These are phyloP conservation scores for Pseudomyrmex concolor DNA, from an alignment of 1,140 invertebrate species.

Conservation along the genomic window DNA sequence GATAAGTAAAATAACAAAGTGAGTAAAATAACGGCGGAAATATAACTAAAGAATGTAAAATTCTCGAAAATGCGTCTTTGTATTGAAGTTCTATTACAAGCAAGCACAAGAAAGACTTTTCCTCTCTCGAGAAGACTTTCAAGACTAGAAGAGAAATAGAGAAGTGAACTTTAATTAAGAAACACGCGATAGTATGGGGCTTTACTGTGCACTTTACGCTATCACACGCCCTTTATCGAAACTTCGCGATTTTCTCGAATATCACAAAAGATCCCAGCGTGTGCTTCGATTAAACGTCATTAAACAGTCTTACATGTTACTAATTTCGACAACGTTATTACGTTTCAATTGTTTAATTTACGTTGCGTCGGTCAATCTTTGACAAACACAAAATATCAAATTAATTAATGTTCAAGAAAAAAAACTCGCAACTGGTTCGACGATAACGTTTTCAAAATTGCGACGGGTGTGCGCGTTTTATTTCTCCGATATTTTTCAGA, in stretches of 20 bases:
- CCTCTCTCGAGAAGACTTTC: constrained; percentile 2
- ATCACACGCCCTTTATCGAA: background rate
- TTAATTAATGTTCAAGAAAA: constrained; percentile 3
- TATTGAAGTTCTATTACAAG: constrained; percentile 25
- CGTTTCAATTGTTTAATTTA: background rate
- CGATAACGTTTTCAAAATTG: background rate
- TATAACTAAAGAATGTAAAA: background rate
- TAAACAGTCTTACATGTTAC: background rate
- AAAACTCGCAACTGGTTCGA: background rate
- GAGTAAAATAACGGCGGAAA: no score
- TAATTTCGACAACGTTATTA: background rate
- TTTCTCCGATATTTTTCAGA: constrained; percentile 49
- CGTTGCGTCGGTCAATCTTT: background rate
- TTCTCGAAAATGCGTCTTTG: background rate
- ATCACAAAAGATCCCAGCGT: background rate
- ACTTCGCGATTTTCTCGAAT: constrained; percentile 27
- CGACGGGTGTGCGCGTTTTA: constrained; percentile 34
- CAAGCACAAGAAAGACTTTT: background rate
- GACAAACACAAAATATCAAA: background rate
- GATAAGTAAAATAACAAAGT: no score
- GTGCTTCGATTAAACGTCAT: background rate
- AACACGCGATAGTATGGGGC: constrained; percentile 1
- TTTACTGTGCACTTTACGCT: background rate
- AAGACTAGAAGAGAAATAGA: constrained; percentile 1
- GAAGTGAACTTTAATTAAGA: constrained; percentile 42